Conservation (phyloP, 2,113 vertebrate species). For the Lophotis ruficrista region DNA sequence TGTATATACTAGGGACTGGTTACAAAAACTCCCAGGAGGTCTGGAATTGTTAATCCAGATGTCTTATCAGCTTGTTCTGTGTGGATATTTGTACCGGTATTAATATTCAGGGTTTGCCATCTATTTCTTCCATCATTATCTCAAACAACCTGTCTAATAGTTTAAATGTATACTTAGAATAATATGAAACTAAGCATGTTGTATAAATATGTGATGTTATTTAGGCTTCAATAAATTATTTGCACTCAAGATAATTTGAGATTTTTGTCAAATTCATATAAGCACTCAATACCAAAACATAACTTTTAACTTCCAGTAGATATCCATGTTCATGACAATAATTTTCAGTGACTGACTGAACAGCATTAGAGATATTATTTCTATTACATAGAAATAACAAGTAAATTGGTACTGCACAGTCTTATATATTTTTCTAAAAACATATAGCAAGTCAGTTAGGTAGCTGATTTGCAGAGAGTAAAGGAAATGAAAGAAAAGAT, state of each 20-base stretch:
- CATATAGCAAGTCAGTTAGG: neutral
- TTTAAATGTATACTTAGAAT: neutral
- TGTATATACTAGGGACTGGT: neutral
- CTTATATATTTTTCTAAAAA: neutral
- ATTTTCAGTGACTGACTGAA: neutral
- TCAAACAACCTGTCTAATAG: neutral
- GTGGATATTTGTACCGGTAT: neutral
- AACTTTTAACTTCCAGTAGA: neutral
- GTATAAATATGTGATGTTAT: neutral
- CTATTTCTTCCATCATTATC: neutral
- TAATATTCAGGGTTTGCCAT: neutral
- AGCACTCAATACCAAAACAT: neutral
- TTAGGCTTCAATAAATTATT: neutral
- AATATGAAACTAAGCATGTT: neutral
- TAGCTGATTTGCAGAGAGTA: neutral
- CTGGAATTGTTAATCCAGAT: neutral
- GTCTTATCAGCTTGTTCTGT: neutral
- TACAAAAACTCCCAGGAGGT: neutral
- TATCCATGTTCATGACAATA: neutral
- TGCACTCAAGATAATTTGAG: neutral
- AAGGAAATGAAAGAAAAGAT: neutral
- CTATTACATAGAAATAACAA: neutral
- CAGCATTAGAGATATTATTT: neutral
- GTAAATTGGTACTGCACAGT: neutral
- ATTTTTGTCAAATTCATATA: neutral